Percentiles rank a stretch among this genome's conserved stretches.
phyloP scores from a whole-genome alignment of 2,797 vertebrate species.

The Platyrinchus mystaceus region DNA sequence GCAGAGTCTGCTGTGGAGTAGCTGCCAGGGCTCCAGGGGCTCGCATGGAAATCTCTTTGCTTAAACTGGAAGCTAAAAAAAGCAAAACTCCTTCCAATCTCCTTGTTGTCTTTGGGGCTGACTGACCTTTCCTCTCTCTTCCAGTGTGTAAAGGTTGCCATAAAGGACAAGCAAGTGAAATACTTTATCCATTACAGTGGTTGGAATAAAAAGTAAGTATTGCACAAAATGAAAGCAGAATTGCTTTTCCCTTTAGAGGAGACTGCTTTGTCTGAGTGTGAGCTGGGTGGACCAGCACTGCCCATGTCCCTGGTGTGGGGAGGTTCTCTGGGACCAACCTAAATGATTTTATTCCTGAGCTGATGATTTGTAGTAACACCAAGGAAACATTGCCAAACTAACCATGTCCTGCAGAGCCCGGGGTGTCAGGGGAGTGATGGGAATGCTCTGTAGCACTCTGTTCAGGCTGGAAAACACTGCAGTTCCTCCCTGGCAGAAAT shows the following conservation, averaged over 20 bases:
- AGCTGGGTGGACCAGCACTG: background rate
- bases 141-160: constrained; percentile 98
- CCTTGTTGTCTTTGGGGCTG: background rate
- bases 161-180: constrained; percentile 99
- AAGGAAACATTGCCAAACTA: background rate
- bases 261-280: background rate
- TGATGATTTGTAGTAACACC: background rate
- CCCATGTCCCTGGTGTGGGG: background rate
- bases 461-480: background rate
- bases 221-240: background rate
- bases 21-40: background rate
- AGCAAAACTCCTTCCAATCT: background rate
- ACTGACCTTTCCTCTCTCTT: constrained; percentile 53
- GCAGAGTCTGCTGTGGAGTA: background rate
- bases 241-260: background rate
- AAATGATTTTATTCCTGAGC: accelerated
- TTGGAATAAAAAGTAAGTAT: constrained; percentile 99
- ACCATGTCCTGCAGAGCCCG: background rate
- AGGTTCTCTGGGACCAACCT: background rate
- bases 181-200: constrained; percentile 99
- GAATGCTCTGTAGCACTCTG: background rate
- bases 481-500: background rate
- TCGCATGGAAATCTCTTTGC: background rate
- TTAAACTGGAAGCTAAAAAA: background rate
- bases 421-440: background rate